phyloP scores from a whole-genome alignment of 2,888 invertebrate genomes.

The Drosophila falleni region DNA sequence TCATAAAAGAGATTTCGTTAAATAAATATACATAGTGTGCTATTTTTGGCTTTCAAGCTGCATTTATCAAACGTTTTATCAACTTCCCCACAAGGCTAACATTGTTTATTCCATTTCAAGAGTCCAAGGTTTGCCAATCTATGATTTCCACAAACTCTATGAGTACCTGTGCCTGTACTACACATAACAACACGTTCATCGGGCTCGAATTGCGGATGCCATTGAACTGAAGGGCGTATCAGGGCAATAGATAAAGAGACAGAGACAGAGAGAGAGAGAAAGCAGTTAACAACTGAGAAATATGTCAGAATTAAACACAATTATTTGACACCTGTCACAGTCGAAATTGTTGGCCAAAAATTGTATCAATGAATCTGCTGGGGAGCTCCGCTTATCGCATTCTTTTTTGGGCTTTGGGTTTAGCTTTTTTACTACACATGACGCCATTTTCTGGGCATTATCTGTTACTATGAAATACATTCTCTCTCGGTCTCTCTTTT shows the following conservation, averaged over 20 bases:
- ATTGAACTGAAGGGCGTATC: slow-evolving; percentile 16
- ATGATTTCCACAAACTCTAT: background rate
- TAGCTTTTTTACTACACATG: slow-evolving; percentile 17
- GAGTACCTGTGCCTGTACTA: slow-evolving; percentile 1
- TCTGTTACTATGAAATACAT: slow-evolving; percentile 11
- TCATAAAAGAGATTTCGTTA: background rate
- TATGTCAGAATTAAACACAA: slow-evolving; percentile 12
- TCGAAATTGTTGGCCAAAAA: slow-evolving; percentile 1
- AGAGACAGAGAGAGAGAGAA: background rate
- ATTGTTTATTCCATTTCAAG: slow-evolving; percentile 11
- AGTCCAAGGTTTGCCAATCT: slow-evolving; percentile 29
- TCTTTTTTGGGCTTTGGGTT: background rate
- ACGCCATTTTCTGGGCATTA: slow-evolving; percentile 39
- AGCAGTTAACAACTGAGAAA: background rate
- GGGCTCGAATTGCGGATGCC: slow-evolving; percentile 16
- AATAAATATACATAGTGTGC: background rate
- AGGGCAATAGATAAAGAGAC: background rate
- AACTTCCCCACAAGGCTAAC: slow-evolving; percentile 1
- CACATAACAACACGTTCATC: slow-evolving; percentile 24
- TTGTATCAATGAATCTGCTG: slow-evolving; percentile 2
- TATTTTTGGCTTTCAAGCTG: slow-evolving; percentile 2
- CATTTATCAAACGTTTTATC: slow-evolving; percentile 8
- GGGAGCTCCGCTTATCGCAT: slow-evolving; percentile 17
- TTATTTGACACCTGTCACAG: slow-evolving; percentile 22
- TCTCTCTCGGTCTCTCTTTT: slow-evolving; percentile 1